phyloP scores from a whole-genome alignment of 2,888 invertebrate species.

The Apamea sordens region DNA sequence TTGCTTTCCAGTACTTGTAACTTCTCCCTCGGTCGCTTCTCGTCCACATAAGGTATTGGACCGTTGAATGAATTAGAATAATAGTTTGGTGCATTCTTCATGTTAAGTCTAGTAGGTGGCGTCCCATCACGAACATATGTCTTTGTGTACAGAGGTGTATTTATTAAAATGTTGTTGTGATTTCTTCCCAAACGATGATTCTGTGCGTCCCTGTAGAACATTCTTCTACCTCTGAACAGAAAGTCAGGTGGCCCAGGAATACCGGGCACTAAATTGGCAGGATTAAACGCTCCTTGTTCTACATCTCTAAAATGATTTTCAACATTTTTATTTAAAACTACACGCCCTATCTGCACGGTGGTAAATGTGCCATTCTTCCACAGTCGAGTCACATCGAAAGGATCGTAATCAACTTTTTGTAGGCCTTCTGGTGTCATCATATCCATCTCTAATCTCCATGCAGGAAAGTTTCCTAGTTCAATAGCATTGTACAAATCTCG shows the following conservation, averaged over 20 bases:
- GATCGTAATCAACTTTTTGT: slow-evolving; percentile 79
- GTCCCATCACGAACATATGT: slow-evolving; percentile 71
- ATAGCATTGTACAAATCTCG: slow-evolving; percentile 96
- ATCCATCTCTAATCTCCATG: slow-evolving; percentile 85
- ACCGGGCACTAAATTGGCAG: slow-evolving; percentile 78
- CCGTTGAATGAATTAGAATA: slow-evolving; percentile 75
- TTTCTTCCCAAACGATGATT: slow-evolving; percentile 73
- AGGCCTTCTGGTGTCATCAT: slow-evolving; percentile 82
- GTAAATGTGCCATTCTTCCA: slow-evolving; percentile 86
- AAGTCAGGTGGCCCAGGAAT: slow-evolving; percentile 89
- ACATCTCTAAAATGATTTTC: slow-evolving; percentile 87
- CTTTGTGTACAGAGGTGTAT: slow-evolving; percentile 66
- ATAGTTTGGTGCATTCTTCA: slow-evolving; percentile 70
- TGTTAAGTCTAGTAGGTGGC: slow-evolving; percentile 68
- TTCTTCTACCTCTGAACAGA: slow-evolving; percentile 86
- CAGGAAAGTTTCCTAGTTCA: slow-evolving; percentile 89
- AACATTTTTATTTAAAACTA: slow-evolving; percentile 87
- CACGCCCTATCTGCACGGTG: slow-evolving; percentile 86
- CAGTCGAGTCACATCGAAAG: slow-evolving; percentile 85
- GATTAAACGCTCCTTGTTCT: slow-evolving; percentile 88
- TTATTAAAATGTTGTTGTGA: slow-evolving; percentile 70
- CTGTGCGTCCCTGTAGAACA: slow-evolving; percentile 90
- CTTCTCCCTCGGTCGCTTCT: slow-evolving; percentile 59
- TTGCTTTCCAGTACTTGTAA: slow-evolving; percentile 63
- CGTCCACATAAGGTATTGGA: slow-evolving; percentile 71